Percentiles rank a stretch among this genome's conserved stretches.
These are phyloP conservation scores for Ennomos quercinarius DNA, from an alignment of 2,888 invertebrate genomes.

Conservation along the genomic window DNA sequence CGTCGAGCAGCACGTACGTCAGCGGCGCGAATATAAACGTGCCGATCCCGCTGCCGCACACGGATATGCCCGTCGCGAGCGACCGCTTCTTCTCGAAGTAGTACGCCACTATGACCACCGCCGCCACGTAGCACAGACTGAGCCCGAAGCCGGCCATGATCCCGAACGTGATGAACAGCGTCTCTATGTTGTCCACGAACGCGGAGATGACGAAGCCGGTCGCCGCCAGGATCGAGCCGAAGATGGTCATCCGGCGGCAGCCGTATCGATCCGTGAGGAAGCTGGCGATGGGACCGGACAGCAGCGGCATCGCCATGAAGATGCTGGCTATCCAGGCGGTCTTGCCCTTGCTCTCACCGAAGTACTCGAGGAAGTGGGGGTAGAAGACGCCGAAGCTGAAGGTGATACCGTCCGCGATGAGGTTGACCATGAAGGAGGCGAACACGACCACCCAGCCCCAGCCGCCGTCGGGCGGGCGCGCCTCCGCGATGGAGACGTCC, in stretches of 20 bases:
- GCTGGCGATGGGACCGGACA: conserved; percentile 94
- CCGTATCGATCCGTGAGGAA: conserved; percentile 93
- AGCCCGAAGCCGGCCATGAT: conserved; percentile 93
- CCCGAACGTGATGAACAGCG: conserved; percentile 93
- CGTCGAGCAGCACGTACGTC: conserved; percentile 89
- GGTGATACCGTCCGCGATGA: conserved; percentile 96
- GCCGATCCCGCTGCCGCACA: conserved; percentile 95
- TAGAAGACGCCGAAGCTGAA: conserved; percentile 97
- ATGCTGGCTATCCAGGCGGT: conserved; percentile 96
- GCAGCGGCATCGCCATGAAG: conserved; percentile 95
- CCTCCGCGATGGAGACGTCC: conserved; percentile 87
- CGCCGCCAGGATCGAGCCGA: conserved; percentile 91
- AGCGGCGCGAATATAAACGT: conserved; percentile 95
- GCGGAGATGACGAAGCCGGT: conserved; percentile 92
- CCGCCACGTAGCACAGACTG: conserved; percentile 95
- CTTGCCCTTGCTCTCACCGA: conserved; percentile 93
- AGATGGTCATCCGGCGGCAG: conserved; percentile 91
- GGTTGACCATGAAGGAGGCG: conserved; percentile 94
- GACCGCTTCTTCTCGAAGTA: conserved; percentile 94
- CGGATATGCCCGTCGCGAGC: conserved; percentile 93
- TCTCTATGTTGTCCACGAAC: conserved; percentile 90
- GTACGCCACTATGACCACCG: conserved; percentile 95
- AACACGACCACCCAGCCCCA: conserved; percentile 97
- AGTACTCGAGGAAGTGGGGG: conserved; percentile 93
- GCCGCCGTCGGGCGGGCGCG: conserved; percentile 93